phyloP scores from a whole-genome alignment of 2,888 invertebrate genomes.

The Luperina testacea region DNA sequence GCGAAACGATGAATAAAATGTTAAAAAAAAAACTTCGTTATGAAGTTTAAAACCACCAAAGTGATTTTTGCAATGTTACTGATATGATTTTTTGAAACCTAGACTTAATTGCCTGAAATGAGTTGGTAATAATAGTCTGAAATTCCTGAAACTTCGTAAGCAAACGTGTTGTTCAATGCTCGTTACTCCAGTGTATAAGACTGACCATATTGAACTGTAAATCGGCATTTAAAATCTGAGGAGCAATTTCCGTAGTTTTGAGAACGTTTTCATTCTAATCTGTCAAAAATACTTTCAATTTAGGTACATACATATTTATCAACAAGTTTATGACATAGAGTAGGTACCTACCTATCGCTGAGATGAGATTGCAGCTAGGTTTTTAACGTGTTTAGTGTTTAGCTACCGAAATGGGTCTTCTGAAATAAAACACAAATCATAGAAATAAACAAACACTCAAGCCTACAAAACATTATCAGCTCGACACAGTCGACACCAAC shows the following conservation, averaged over 20 bases:
- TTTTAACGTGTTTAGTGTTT: too few relatives aligned
- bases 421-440: background rate
- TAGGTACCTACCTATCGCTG: too few relatives aligned
- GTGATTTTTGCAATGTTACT: background rate
- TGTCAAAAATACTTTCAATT: too few relatives aligned
- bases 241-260: too few relatives aligned
- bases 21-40: background rate
- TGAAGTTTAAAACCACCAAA: background rate
- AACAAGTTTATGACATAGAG: too few relatives aligned
- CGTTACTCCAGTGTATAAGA: background rate
- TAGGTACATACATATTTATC: too few relatives aligned
- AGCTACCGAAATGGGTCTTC: too few relatives aligned
- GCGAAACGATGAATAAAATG: background rate
- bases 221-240: background rate
- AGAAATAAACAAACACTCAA: slow-evolving; percentile 9
- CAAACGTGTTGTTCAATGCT: background rate
- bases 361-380: too few relatives aligned
- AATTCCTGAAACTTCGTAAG: background rate
- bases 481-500: background rate
- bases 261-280: too few relatives aligned
- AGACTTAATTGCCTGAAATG: background rate
- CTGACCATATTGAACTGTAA: background rate
- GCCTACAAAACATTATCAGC: slow-evolving; percentile 2
- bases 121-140: background rate
- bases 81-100: background rate